Evolutionary conservation across 2,888 invertebrate genomes (phyloP).

Genomic region (Stictocephala bisonia): DNA sequence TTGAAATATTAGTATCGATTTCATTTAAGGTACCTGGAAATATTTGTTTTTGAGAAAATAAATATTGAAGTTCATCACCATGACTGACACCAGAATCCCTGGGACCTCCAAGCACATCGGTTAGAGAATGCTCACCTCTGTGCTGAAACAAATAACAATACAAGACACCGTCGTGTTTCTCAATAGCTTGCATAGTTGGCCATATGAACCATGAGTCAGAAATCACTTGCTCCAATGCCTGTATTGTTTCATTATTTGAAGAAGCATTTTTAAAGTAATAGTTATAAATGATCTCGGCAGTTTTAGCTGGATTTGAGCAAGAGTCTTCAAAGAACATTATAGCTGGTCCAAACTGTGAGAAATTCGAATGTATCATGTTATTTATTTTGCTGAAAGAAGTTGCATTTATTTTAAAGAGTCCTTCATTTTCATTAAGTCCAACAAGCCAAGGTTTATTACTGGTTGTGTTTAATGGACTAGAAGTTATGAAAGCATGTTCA

Average conservation of each 20-base stretch:
- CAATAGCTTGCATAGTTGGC: constrained; percentile 19
- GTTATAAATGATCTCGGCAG: constrained; percentile 5
- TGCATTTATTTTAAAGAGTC: constrained; percentile 9
- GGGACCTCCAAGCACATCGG: neutral
- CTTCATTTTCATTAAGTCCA: constrained; percentile 14
- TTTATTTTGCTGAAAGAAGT: constrained; percentile 2
- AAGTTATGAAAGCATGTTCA: constrained; percentile 4
- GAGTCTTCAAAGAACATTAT: constrained; percentile 27
- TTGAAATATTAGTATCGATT: constrained; percentile 14
- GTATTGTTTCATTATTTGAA: neutral
- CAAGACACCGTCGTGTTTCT: neutral
- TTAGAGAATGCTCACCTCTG: neutral
- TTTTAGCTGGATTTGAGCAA: constrained; percentile 1
- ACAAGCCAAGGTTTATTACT: constrained; percentile 30
- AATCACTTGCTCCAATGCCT: constrained; percentile 7
- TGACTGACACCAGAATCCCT: constrained; percentile 2
- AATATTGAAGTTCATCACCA: constrained; percentile 24
- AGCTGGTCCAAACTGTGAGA: neutral
- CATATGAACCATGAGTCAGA: constrained; percentile 30
- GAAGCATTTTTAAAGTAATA: constrained; percentile 1
- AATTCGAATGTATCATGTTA: neutral
- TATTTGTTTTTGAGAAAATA: constrained; percentile 5
- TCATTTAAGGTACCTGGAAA: neutral
- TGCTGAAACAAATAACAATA: constrained; percentile 27
- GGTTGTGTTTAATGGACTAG: neutral